Evolutionary conservation across 2,797 vertebrate genomes (phyloP), one percentile per base, ranked within the genome.

Genomic region (Knipowitschia caucasica): DNA sequence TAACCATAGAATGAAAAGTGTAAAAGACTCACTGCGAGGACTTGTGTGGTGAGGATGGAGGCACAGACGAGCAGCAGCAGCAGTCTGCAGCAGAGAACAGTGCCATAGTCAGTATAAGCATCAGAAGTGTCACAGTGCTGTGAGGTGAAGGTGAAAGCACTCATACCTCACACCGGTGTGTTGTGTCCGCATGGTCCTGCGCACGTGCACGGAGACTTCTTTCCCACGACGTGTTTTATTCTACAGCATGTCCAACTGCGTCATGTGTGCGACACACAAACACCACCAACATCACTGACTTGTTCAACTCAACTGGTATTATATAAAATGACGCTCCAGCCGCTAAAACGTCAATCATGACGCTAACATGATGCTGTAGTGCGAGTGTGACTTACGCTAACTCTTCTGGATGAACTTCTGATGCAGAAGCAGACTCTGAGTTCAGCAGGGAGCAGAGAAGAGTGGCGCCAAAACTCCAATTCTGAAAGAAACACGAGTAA

Each of bases 21-120:
- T 65, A 33, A 7, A 29, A 26, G 44, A 91, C 91, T 91, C 82
- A 92, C 91, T 50, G 88, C 89, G 25, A 81, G 63, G 15, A 55
- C 89, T 74, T 61, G 74, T 3, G 85, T 55, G 25, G 64, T 55
- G 53, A 91, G 69, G 67, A 85, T 38, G 64, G 78, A 46, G 4
- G 87, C 9, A 50, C n/a, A 50, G 59, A 89, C 52, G 66, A 75
- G 85, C 39, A 91, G 52, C 2, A 88, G 70, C 68, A 88, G 69
- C 74, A 88, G 75, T 88, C 90, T 92, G 77, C 6, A 34, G 40
- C n/a, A 14, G 36, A 33, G 2, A 4, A 55, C 5, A 51, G 17
- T 12, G 20, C 42, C 34, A 34, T 7, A 5, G 14, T n/a, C 14
- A 17, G 31, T 6, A 35, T n/a, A 11, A 18, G 1, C 20, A 20